These are phyloP conservation scores for Naja naja DNA, from an alignment of 2,113 vertebrate genomes.

Conservation along the genomic window DNA sequence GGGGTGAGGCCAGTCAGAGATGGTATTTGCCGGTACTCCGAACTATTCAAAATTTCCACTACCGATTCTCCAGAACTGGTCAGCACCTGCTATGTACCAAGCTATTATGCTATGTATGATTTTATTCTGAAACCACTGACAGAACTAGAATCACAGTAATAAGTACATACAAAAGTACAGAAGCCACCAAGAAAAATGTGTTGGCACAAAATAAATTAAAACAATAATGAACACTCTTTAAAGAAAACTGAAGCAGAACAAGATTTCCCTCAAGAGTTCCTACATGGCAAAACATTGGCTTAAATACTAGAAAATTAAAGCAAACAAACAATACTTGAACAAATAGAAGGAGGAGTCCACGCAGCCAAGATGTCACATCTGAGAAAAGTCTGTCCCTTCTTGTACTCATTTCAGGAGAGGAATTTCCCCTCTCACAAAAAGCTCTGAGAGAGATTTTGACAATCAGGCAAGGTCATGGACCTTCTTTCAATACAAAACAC, in stretches of 20 bases:
- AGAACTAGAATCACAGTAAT: not conserved
- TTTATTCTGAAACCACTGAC: not conserved
- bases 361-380: not conserved
- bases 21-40: too few relatives aligned
- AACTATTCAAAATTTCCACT: too few relatives aligned
- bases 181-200: not conserved
- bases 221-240: not conserved
- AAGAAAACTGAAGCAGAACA: not conserved
- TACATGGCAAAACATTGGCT: not conserved
- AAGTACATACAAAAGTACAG: not conserved
- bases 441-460: not conserved
- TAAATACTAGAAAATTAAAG: not conserved
- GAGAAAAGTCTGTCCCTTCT: not conserved
- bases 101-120: not conserved
- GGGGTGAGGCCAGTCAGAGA: too few relatives aligned
- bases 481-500: not conserved
- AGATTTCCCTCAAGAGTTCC: not conserved
- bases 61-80: too few relatives aligned
- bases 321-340: not conserved
- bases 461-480: not conserved
- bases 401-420: not conserved
- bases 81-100: not conserved
- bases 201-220: not conserved
- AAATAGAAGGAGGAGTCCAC: not conserved
- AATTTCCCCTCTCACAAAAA: not conserved